Evolutionary conservation across 2,888 invertebrate genomes (phyloP).

Genomic region (Hydrotaea diabolus): DNA sequence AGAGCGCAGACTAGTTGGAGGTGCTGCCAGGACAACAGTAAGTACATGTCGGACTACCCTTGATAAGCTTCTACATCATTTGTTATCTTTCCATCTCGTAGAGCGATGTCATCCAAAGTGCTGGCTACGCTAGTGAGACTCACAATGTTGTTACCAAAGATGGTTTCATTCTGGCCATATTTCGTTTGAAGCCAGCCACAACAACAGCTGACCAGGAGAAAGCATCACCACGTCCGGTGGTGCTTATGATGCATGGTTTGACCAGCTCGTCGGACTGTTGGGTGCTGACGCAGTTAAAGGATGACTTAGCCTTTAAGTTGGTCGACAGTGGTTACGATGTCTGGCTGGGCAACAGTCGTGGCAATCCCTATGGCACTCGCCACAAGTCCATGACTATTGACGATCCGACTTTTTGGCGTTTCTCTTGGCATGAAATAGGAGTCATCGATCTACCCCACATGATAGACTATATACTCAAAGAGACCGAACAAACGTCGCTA

Average conservation of each 20-base stretch:
- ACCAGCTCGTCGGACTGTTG: conserved; percentile 88
- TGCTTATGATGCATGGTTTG: conserved; percentile 86
- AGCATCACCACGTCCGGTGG: conserved; percentile 80
- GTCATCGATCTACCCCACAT: conserved; percentile 89
- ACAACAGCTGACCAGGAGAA: conserved; percentile 49
- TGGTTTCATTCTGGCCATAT: conserved; percentile 89
- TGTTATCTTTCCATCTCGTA: conserved; percentile 81
- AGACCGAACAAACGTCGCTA: conserved; percentile 84
- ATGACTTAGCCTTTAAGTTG: conserved; percentile 32
- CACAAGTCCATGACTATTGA: conserved; percentile 78
- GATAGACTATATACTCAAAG: conserved; percentile 86
- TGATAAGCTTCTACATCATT: conserved; percentile 84
- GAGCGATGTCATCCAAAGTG: not conserved
- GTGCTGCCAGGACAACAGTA: too few relatives aligned
- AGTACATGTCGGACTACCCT: conserved; percentile 21
- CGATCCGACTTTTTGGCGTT: conserved; percentile 83
- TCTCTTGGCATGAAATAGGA: conserved; percentile 88
- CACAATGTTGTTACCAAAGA: conserved; percentile 87
- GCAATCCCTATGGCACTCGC: conserved; percentile 80
- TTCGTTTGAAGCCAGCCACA: conserved; percentile 85
- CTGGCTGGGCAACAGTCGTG: conserved; percentile 81
- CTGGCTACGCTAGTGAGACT: conserved; percentile 84
- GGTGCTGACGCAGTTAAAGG: conserved; percentile 86
- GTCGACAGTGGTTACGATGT: conserved; percentile 80
- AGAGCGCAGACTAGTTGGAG: too few relatives aligned